Conservation (phyloP, 2,888 invertebrate species). For the Scaptomyza tumidula region DNA sequence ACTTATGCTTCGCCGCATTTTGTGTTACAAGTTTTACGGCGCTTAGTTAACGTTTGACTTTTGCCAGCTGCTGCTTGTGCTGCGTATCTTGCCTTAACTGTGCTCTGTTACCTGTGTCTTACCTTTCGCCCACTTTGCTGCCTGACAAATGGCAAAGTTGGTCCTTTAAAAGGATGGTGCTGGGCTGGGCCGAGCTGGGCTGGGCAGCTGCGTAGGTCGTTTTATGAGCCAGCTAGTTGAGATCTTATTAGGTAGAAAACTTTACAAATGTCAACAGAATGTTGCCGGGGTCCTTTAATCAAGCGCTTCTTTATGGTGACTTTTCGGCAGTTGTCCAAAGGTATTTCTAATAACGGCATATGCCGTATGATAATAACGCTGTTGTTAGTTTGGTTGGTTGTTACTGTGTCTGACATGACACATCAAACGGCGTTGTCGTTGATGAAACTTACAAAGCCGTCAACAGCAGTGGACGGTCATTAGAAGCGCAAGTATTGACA, state of each 20-base stretch:
- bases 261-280: slow-evolving; percentile 74
- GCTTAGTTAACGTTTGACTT: slow-evolving; percentile 79
- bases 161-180: slow-evolving; percentile 41
- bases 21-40: slow-evolving; percentile 75
- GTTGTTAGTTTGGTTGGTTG: slow-evolving; percentile 26
- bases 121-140: slow-evolving; percentile 7
- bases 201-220: slow-evolving; percentile 53
- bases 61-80: slow-evolving; percentile 51
- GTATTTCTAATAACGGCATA: slow-evolving; percentile 53
- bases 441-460: slow-evolving; percentile 61
- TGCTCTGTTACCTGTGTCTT: background rate
- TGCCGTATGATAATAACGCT: slow-evolving; percentile 48
- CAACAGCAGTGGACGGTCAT: slow-evolving; percentile 68
- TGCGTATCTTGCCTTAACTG: slow-evolving; percentile 2
- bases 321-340: slow-evolving; percentile 10
- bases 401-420: slow-evolving; percentile 46
- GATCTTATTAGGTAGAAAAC: slow-evolving; percentile 61
- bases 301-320: slow-evolving; percentile 36
- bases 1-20: slow-evolving; percentile 73
- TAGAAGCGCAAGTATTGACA: slow-evolving; percentile 81
- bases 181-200: slow-evolving; percentile 32
- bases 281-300: slow-evolving; percentile 66
- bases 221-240: slow-evolving; percentile 53
- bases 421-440: slow-evolving; percentile 58
- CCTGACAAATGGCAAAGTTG: slow-evolving; percentile 56